Evolutionary conservation across 2,888 invertebrate genomes (phyloP).

Genomic region (Camptogramma bilineatum): DNA sequence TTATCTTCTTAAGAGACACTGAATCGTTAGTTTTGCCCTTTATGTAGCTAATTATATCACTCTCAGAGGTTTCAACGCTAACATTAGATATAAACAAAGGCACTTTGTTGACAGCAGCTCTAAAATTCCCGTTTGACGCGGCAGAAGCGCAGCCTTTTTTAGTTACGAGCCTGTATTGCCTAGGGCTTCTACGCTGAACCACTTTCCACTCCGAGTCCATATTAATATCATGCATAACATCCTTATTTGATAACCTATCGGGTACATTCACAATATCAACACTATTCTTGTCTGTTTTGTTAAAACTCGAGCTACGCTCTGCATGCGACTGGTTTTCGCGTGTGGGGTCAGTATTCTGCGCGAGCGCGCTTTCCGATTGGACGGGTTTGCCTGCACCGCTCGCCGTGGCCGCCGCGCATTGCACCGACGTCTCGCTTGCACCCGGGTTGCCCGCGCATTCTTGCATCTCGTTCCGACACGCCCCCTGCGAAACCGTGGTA

Average conservation of each 20-base stretch:
- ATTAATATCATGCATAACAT: too few relatives aligned
- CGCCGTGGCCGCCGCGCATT: not conserved
- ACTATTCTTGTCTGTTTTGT: not conserved
- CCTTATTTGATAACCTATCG: not conserved
- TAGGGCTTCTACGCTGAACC: slow-evolving; percentile 4
- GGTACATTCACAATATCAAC: slow-evolving; percentile 1
- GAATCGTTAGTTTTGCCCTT: slow-evolving; percentile 15
- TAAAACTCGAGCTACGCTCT: not conserved
- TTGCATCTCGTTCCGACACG: not conserved
- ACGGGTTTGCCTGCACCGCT: not conserved
- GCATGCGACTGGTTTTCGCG: not conserved
- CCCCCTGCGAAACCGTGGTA: not conserved
- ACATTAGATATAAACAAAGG: slow-evolving; percentile 32
- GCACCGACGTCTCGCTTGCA: not conserved
- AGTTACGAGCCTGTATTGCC: not conserved
- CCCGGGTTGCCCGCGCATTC: not conserved
- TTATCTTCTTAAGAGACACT: slow-evolving; percentile 30
- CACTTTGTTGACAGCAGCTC: slow-evolving; percentile 24
- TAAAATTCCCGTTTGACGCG: not conserved
- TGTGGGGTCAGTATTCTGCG: not conserved
- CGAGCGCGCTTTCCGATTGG: not conserved
- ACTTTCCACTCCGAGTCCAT: slow-evolving; percentile 6
- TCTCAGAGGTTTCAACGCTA: slow-evolving; percentile 19
- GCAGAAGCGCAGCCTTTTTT: slow-evolving; percentile 4
- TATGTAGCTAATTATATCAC: slow-evolving; percentile 32